phyloP scores from a whole-genome alignment of 2,113 vertebrate species.

The Sebastes schlegelii region DNA sequence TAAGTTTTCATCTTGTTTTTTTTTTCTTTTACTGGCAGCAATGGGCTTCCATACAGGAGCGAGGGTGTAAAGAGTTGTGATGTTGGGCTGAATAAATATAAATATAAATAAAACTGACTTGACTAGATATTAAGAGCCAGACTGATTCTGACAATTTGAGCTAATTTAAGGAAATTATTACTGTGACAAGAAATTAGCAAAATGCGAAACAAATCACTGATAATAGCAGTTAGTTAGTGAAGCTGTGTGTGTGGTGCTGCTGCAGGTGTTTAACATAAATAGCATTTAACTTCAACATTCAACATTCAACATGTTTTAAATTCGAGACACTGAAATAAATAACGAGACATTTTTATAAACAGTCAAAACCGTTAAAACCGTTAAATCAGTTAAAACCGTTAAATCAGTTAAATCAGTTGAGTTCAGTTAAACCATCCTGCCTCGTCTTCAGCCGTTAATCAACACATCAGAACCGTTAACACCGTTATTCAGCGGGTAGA shows the following conservation, averaged over 20 bases:
- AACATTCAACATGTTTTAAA: neutral
- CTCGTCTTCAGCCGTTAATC: conserved; percentile 5
- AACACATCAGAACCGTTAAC: conserved; percentile 29
- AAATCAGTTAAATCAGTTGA: conserved; percentile 17
- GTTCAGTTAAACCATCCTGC: neutral
- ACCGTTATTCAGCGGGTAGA: conserved; percentile 41
- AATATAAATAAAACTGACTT: neutral
- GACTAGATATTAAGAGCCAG: neutral
- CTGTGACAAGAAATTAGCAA: neutral
- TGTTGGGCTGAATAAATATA: neutral
- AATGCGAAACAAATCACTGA: neutral
- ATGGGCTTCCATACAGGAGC: too few species aligned
- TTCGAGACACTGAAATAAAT: neutral
- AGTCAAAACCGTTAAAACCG: conserved; percentile 14
- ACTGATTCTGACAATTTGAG: conserved; percentile 4
- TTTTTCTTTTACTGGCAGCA: too few species aligned
- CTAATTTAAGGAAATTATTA: neutral
- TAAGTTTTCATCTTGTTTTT: too few species aligned
- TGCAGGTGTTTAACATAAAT: conserved; percentile 28
- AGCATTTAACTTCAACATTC: conserved; percentile 1
- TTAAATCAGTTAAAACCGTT: conserved; percentile 39
- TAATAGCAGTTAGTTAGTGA: too few species aligned
- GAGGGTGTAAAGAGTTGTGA: neutral
- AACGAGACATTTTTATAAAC: neutral
- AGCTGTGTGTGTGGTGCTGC: neutral